Evolutionary conservation across 2,797 vertebrate genomes (phyloP).

Genomic region (Merluccius polli): DNA sequence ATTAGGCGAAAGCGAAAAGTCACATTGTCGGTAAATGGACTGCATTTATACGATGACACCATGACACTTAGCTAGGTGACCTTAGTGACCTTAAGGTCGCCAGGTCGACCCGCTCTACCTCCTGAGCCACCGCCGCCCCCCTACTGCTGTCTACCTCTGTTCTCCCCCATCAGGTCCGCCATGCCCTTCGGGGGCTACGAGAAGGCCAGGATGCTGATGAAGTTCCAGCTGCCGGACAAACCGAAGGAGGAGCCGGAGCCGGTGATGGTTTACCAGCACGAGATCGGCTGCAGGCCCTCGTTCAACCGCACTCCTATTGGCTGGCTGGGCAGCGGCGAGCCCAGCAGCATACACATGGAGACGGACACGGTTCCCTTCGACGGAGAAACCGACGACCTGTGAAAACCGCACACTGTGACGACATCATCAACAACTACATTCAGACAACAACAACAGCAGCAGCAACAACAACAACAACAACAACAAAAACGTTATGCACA

Average conservation of each 20-base stretch:
- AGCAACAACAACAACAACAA: background rate
- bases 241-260: slow-evolving; percentile 80
- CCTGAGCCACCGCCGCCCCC: no score
- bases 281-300: slow-evolving; percentile 85
- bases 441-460: background rate
- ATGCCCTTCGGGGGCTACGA: slow-evolving; percentile 93
- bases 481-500: background rate
- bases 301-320: slow-evolving; percentile 98
- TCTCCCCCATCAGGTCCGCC: slow-evolving; percentile 75
- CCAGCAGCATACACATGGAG: slow-evolving; percentile 81
- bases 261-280: slow-evolving; percentile 84
- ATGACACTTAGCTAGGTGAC: no score
- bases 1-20: background rate
- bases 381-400: slow-evolving; percentile 96
- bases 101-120: no score
- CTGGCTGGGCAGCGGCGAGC: slow-evolving; percentile 88
- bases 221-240: slow-evolving; percentile 93
- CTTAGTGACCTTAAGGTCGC: no score
- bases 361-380: slow-evolving; percentile 78
- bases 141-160: slow-evolving; percentile 7
- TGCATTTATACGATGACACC: no score
- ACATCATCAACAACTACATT: slow-evolving; percentile 7
- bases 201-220: slow-evolving; percentile 92
- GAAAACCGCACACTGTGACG: slow-evolving; percentile 58
- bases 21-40: no score